phyloP scores from a whole-genome alignment of 37 sponge, comb jelly and placozoan species.

The Ephydatia muelleri region DNA sequence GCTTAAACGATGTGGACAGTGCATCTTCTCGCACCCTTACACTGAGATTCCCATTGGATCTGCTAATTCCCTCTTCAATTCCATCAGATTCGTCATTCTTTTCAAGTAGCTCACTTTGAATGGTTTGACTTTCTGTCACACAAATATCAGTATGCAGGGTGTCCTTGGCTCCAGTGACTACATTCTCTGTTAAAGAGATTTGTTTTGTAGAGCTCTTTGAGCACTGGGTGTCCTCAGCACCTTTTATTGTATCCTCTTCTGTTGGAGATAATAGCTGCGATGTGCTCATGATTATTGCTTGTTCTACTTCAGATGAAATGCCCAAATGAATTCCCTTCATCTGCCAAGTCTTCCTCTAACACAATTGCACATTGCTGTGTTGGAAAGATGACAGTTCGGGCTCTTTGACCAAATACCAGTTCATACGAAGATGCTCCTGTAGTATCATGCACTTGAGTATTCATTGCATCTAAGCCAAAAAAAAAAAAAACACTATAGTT shows the following conservation, averaged over 20 bases:
- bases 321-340: constrained; percentile 5
- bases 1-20: neutral
- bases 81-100: too few relatives aligned
- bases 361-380: constrained; percentile 3
- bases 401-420: neutral
- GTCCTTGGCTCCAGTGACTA: neutral
- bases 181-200: neutral
- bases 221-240: too few relatives aligned
- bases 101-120: too few relatives aligned
- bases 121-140: neutral
- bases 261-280: too few relatives aligned
- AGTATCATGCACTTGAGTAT: constrained; percentile 21
- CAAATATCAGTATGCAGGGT: neutral
- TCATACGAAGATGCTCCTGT: neutral
- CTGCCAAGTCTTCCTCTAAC: constrained; percentile 14
- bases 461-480: constrained; percentile 3
- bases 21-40: neutral
- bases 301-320: too few relatives aligned
- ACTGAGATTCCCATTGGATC: too few relatives aligned
- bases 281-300: too few relatives aligned
- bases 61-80: too few relatives aligned
- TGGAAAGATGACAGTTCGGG: constrained; percentile 15
- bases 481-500: neutral
- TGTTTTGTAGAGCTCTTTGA: too few relatives aligned
- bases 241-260: too few relatives aligned